Conservation (phyloP, 2,113 vertebrate species). For the Equus quagga region DNA sequence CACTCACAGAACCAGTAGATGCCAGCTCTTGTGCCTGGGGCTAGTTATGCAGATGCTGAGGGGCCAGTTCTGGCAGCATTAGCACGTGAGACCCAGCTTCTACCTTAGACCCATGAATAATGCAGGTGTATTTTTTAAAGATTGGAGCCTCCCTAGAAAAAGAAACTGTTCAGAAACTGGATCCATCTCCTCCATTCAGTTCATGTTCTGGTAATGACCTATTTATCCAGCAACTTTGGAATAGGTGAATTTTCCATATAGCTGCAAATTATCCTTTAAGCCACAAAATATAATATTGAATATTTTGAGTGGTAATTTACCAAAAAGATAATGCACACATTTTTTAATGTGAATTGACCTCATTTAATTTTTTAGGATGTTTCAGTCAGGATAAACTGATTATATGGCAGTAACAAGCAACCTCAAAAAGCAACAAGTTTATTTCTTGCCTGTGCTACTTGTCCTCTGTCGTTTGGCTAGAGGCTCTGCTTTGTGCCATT, state of each 20-base stretch:
- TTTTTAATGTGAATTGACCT: not conserved
- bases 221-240: not conserved
- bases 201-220: not conserved
- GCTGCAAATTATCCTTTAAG: slow-evolving; percentile 3
- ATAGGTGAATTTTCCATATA: not conserved
- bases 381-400: not conserved
- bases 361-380: not conserved
- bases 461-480: not conserved
- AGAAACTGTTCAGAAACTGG: not conserved
- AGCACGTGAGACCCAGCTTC: not conserved
- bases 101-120: not conserved
- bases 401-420: not conserved
- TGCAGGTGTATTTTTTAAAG: not conserved
- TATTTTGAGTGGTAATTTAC: not conserved
- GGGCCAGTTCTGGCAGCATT: not conserved
- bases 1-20: not conserved
- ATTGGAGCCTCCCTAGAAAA: not conserved
- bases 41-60: not conserved
- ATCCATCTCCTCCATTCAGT: not conserved
- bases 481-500: not conserved
- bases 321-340: not conserved
- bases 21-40: not conserved
- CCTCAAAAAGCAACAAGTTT: not conserved
- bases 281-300: not conserved
- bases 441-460: not conserved